Conservation (phyloP, 2,888 invertebrate species). For the Melikaiella ostensackeni region DNA sequence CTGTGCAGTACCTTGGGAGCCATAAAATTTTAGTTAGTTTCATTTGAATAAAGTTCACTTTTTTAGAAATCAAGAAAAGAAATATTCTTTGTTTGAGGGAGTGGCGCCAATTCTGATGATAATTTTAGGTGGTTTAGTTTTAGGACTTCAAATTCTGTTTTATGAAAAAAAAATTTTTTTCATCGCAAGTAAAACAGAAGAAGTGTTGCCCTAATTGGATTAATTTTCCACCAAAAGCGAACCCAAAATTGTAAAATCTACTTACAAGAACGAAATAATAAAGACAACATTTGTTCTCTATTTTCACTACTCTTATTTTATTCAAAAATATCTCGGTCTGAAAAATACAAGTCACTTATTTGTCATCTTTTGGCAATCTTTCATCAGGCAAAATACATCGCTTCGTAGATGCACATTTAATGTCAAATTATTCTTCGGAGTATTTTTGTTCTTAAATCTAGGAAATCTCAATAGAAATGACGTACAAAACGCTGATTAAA, state of each 20-base stretch:
- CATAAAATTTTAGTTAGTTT: too few relatives aligned
- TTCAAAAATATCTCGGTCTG: constrained; percentile 74
- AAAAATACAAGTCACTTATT: constrained; percentile 73
- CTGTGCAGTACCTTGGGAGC: too few relatives aligned
- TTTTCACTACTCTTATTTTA: constrained; percentile 70
- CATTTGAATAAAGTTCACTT: too few relatives aligned
- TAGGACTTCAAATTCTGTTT: too few relatives aligned
- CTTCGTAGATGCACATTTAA: constrained; percentile 50
- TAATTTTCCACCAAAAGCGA: not conserved
- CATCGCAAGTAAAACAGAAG: not conserved
- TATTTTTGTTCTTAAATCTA: constrained; percentile 43
- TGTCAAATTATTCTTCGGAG: constrained; percentile 45
- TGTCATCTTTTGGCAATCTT: constrained; percentile 66
- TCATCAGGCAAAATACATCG: constrained; percentile 56
- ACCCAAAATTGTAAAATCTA: not conserved
- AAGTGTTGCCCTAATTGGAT: not conserved
- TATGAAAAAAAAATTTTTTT: not conserved
- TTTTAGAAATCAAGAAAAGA: too few relatives aligned
- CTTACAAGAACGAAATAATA: not conserved
- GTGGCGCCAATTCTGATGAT: too few relatives aligned
- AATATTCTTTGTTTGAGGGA: too few relatives aligned
- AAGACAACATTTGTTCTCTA: not conserved
- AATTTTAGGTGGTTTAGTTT: too few relatives aligned
- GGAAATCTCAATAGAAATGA: constrained; percentile 50
- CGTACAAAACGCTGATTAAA: constrained; percentile 47